Evolutionary conservation across 1,140 invertebrate species (phyloP).

Genomic region (Lepidotrigona ventralis): DNA sequence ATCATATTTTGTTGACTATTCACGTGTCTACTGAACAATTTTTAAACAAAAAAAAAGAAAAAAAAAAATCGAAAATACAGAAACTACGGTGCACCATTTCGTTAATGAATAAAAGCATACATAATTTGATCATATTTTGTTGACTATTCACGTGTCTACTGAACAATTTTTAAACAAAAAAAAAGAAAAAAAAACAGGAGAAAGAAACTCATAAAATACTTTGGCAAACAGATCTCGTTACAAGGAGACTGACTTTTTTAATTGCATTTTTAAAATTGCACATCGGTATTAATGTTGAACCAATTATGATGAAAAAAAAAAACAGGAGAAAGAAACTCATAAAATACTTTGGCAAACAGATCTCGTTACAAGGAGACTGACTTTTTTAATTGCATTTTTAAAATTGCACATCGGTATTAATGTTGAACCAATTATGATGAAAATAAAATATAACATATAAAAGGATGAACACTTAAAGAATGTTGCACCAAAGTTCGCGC

Average conservation of each 20-base stretch:
- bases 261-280: no score
- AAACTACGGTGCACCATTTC: conserved; percentile 59
- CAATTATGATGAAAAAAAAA: conserved; percentile 33
- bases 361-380: neutral
- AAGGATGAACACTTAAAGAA: conserved; percentile 30
- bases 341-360: neutral
- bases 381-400: neutral
- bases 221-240: neutral
- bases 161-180: neutral
- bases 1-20: neutral
- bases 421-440: conserved; percentile 15
- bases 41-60: neutral
- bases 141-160: neutral
- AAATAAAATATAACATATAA: conserved; percentile 19
- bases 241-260: neutral
- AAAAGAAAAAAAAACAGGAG: neutral
- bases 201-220: neutral
- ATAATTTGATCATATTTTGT: neutral
- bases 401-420: neutral
- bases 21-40: neutral
- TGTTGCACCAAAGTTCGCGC: conserved; percentile 68
- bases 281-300: neutral
- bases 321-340: neutral
- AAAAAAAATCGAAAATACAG: conserved; percentile 15
- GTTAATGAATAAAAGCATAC: conserved; percentile 44